Base-by-base conservation (phyloP, 2,113 vertebrate genomes). In the Acrocephalus arundinaceus region DNA sequence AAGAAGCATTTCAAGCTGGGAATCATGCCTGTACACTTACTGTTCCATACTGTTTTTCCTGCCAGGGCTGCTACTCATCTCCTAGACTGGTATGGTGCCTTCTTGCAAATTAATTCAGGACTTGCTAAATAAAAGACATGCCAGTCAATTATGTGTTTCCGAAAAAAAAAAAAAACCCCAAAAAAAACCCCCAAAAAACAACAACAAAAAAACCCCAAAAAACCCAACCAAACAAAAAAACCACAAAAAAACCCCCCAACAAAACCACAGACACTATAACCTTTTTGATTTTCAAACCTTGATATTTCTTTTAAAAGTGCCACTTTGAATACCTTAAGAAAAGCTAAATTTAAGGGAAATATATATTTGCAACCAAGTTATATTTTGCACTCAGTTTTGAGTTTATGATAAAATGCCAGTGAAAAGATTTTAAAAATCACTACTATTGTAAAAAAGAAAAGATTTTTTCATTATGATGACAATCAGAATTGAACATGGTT, bases 1-100 rank as follows among this genome's bases (percentile, higher is more conserved):
- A 94, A 93, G 57, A 80, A 65, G 20, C 21, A 90, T 72, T 89
- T 87, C 82, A 95, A 91, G 62, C 72, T 94, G 87, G 68, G 73
- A 95, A 81, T 84, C 45, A 52, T 84, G 83, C 23, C 37, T 89
- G 90, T 87, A 86, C 24, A 75, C 21, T 22, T 91, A 59, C 22
- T 76, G 41, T 57, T 52, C 7, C 7, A 31, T 10, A 73, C 25
- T 68, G 51, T 37, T 88, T 94, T 95, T 88, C 74, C 90, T 96
- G 88, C 59, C 84, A 87, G 28, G 0, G 7, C 13, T 78, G 7
- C 73, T 88, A 73, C 62, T 94, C 49, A 52, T 96, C 41, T 90
- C 11, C 51, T 72, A 58, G 65, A 54, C 43, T 84, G 92, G 67
- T 78, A 81, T 46, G 35, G 25, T 93, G 85, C 54, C 57, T 81